Base-by-base conservation (phyloP, 2,888 invertebrate species). In the Microctonus aethiopoides region DNA sequence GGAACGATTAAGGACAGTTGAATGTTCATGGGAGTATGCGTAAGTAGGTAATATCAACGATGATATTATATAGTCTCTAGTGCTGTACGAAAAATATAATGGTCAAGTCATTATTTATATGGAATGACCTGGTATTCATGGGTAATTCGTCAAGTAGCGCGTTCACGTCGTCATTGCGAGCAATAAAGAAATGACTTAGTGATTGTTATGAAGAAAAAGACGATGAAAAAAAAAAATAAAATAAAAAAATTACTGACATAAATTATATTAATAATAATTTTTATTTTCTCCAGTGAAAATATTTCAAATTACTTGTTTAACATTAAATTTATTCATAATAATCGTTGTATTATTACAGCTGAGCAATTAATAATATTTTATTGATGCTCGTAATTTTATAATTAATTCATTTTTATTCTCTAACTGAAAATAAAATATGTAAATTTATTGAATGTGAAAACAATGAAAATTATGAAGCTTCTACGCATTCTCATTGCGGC, bases 61-160 rank as follows among this genome's bases (percentile, higher is more conserved):
- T 29, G 24, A 29, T 41, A 64, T 46, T 60, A 56, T 16, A 41
- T 24, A n/a, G n/a, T n/a, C n/a, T 26, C n/a, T 51, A 57, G 59
- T 20, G 26, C 5, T 24, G 26, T 13, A 59, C 34, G 52, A 52
- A 62, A 64, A 20, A 57, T 26, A 63, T 62, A 51, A 24, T 51
- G 46, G 51, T 32, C 16, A 16, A 36, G 64, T 69, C 39, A 69
- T 69, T 69, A 69, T 64, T 59, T 59, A 69, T 64, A n/a, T n/a
- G 11, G 63, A 64, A 59, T 69, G 51, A 59, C 69, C 69, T 68
- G 46, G 32, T 69, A 69, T 64, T 69, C 69, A 69, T 51, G 64
- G 64, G 59, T 59, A 64, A 69, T 69, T 69, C 69, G 51, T 46
- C 59, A 69, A 63, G 68, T 68, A 46, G 68, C 51, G 32, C 68